Evolutionary conservation across 2,888 invertebrate genomes (phyloP).

Genomic region (Coelinius sp.): DNA sequence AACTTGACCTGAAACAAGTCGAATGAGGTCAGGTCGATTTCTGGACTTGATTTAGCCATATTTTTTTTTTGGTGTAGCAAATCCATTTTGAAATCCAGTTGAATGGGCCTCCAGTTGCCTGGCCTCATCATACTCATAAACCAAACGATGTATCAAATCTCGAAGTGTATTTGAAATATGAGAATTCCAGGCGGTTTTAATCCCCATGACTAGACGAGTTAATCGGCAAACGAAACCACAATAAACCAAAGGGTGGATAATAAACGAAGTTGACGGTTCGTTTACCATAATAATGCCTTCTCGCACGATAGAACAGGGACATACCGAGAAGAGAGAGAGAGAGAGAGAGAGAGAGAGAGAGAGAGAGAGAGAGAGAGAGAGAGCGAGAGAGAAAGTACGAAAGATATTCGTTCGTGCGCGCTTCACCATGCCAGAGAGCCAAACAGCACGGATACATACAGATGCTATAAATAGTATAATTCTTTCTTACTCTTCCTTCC

Average conservation of each 20-base stretch:
- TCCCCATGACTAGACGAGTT: conserved; percentile 63
- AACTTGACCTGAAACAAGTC: too few relatives aligned
- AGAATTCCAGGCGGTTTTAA: conserved; percentile 44
- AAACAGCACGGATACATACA: conserved; percentile 62
- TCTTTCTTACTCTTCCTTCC: conserved; percentile 40
- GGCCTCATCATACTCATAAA: background rate
- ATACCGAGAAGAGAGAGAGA: background rate
- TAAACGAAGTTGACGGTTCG: conserved; percentile 64
- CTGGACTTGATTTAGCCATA: too few relatives aligned
- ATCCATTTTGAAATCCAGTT: background rate
- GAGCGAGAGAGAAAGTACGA: background rate
- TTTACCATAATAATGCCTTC: conserved; percentile 66
- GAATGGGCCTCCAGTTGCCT: background rate
- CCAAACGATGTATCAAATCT: background rate
- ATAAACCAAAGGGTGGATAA: conserved; percentile 64
- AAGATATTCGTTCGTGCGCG: conserved; percentile 19
- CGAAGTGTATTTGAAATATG: background rate
- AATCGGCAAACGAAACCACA: conserved; percentile 66
- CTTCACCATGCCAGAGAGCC: conserved; percentile 56
- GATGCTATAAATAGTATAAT: conserved; percentile 61
- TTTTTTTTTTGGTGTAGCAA: too few relatives aligned
- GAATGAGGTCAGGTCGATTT: too few relatives aligned
- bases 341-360: too few relatives aligned
- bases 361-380: background rate
- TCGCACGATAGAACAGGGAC: conserved; percentile 24